Base-by-base conservation (phyloP, 2,888 invertebrate genomes). In the Agonopterix heracliana region DNA sequence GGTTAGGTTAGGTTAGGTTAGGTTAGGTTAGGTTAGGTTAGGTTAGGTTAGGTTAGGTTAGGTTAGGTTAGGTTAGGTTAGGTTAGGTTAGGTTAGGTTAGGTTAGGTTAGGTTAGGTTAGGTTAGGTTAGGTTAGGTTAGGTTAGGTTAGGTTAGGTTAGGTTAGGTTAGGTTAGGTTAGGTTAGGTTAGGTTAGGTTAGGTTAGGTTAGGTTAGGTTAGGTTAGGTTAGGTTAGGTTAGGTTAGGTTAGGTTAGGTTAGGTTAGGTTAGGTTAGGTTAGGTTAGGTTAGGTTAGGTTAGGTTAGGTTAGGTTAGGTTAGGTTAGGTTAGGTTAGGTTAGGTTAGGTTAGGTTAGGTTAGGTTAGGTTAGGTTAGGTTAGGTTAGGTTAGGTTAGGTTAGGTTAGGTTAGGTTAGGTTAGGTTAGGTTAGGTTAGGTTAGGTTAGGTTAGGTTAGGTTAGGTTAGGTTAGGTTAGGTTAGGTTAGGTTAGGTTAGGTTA, bases 251-350 rank as follows among this genome's bases (percentile, higher is more conserved):
- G 55, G 52, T 51, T 53, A 49, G 53, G 54, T 54, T 54, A 53
- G 52, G 54, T 56, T 53, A 51, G 53, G 51, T 53, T 53, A 51
- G 51, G 54, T 56, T 53, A 53, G 54, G 56, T 54, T 53, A 54
- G 53, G 53, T 53, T 51, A 55, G 54, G 52, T 54, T 52, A 48
- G 48, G 50, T 53, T 51, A 51, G 51, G 52, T 55, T 54, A 52
- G 52, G 52, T 55, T 54, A 52, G 52, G 52, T 55, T 52, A 50
- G 49, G 51, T 55, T 53, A 53, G 52, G 52, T 55, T 53, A 51
- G 52, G 52, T 55, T 52, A 52, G 50, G 40, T 40, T 40, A 40
- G 40, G 14, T 14, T 14, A 14, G 14, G 14, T 14, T 14, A 14
- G 14, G 1, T 14, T 14, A n/a, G n/a, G n/a, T n/a, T n/a, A n/a